Conservation (phyloP, 1,140 invertebrate species). For the Calephelis nemesis region DNA sequence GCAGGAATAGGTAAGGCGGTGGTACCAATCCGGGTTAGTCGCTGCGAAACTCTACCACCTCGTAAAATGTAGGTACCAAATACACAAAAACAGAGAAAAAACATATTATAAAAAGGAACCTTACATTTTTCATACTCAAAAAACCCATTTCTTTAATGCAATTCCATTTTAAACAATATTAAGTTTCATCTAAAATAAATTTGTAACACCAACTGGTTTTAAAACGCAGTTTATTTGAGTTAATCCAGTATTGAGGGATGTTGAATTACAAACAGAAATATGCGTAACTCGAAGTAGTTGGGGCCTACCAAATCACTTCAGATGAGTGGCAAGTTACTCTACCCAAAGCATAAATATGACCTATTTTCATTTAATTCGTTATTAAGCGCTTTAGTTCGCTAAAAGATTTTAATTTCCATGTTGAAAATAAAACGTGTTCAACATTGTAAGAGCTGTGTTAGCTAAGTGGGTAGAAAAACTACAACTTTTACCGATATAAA, state of each 20-base stretch:
- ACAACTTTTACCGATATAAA: conserved; percentile 19
- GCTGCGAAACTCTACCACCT: too few species aligned
- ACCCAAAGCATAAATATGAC: conserved; percentile 41
- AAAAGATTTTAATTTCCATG: conserved; percentile 39
- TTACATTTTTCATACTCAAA: too few species aligned
- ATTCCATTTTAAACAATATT: too few species aligned
- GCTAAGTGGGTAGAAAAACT: conserved; percentile 22
- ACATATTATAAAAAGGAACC: too few species aligned
- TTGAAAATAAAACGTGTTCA: conserved; percentile 40
- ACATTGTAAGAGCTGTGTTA: conserved; percentile 40
- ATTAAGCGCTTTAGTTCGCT: conserved; percentile 39
- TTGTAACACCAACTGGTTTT: background rate
- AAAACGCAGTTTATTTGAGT: conserved; percentile 2
- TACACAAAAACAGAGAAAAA: too few species aligned
- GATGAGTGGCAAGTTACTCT: conserved; percentile 36
- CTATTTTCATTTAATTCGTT: conserved; percentile 40
- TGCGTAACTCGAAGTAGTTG: conserved; percentile 28
- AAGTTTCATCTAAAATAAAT: background rate
- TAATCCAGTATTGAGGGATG: conserved; percentile 23
- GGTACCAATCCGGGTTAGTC: too few species aligned
- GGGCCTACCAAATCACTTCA: conserved; percentile 35
- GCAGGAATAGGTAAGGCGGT: too few species aligned
- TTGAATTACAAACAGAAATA: conserved; percentile 34
- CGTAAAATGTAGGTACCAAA: too few species aligned
- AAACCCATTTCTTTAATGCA: too few species aligned